Percentiles rank a stretch among this genome's conserved stretches.
These are phyloP conservation scores for Acanthurus leucopareius DNA, from an alignment of 2,797 vertebrate species.

Conservation along the genomic window DNA sequence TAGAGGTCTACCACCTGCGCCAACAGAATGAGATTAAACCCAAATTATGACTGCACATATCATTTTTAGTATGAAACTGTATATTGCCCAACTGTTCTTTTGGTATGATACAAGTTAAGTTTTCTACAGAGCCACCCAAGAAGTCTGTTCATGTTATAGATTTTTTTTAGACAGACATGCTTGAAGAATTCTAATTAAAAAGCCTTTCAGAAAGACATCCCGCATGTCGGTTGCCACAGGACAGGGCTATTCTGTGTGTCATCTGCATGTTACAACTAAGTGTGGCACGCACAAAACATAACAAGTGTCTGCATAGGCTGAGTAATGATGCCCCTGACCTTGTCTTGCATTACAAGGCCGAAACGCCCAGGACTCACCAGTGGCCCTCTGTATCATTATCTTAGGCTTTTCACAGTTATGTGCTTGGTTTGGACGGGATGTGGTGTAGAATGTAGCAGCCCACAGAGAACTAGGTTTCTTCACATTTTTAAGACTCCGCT, in stretches of 20 bases:
- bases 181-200: neutral
- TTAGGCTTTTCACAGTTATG: constrained; percentile 78
- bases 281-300: constrained; percentile 34
- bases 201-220: neutral
- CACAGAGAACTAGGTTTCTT: constrained; percentile 73
- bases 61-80: neutral
- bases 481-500: constrained; percentile 59
- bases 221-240: neutral
- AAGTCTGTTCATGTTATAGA: neutral
- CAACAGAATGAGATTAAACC: neutral
- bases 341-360: constrained; percentile 42
- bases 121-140: neutral
- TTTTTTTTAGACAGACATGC: neutral
- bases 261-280: constrained; percentile 29
- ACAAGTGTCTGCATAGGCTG: constrained; percentile 7
- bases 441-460: constrained; percentile 82
- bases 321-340: constrained; percentile 59
- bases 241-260: neutral
- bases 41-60: neutral
- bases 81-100: neutral
- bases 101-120: neutral
- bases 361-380: constrained; percentile 51
- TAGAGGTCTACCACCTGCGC: neutral
- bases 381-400: constrained; percentile 71
- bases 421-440: constrained; percentile 78